phyloP scores from a whole-genome alignment of 2,797 vertebrate genomes.

The Pseudochromis fuscus region DNA sequence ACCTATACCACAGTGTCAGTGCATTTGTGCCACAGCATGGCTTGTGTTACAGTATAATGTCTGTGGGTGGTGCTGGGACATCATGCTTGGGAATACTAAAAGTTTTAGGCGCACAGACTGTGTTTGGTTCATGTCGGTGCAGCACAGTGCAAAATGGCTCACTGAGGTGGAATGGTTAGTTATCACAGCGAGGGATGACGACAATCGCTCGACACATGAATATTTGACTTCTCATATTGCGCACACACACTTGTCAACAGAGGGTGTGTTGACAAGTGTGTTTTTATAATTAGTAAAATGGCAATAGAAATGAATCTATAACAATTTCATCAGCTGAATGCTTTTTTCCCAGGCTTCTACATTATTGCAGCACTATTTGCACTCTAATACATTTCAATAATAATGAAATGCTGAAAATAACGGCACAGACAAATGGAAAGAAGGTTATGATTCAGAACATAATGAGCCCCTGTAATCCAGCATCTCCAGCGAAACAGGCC shows the following conservation, averaged over 20 bases:
- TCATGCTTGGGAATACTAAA: neutral
- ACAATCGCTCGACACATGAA: neutral
- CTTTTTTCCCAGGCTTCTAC: too few species aligned
- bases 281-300: too few species aligned
- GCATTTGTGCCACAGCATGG: neutral
- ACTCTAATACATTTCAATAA: neutral
- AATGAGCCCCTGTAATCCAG: neutral
- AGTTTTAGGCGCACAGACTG: neutral
- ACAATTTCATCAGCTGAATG: too few species aligned
- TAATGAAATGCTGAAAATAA: neutral
- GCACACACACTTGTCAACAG: too few species aligned
- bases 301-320: neutral
- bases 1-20: neutral
- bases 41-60: neutral
- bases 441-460: neutral
- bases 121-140: neutral
- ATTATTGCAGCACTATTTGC: too few species aligned
- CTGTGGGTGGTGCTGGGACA: neutral
- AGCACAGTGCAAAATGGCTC: neutral
- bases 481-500: neutral
- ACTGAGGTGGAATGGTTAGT: neutral
- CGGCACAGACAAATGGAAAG: neutral
- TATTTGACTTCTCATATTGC: neutral
- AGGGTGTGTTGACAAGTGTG: too few species aligned
- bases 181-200: neutral